phyloP scores from a whole-genome alignment of 2,888 invertebrate species.

The Coleophora flavipennella region DNA sequence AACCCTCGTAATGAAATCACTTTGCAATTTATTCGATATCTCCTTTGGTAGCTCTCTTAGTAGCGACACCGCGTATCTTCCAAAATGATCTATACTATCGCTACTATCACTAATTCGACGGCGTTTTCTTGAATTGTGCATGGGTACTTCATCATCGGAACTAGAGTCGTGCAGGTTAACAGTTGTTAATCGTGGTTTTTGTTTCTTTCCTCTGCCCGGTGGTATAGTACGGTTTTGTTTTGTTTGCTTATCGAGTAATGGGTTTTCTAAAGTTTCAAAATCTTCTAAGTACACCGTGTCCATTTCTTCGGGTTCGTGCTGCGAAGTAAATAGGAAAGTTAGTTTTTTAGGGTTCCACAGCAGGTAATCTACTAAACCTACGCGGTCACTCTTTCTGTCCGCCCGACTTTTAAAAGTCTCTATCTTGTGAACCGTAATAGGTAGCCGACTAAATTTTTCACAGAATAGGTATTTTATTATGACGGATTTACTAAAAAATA shows the following conservation, averaged over 20 bases:
- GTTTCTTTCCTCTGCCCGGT: neutral
- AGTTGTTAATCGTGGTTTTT: neutral
- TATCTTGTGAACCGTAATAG: too few species aligned
- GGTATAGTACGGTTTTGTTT: neutral
- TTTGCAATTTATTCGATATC: constrained; percentile 27
- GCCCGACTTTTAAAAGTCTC: too few species aligned
- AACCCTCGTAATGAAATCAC: constrained; percentile 26
- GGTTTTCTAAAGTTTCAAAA: constrained; percentile 11
- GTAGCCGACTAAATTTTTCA: too few species aligned
- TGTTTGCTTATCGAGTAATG: neutral
- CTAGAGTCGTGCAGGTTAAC: constrained; percentile 3
- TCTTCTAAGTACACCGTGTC: constrained; percentile 19
- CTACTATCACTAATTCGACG: too few species aligned
- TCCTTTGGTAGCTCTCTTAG: constrained; percentile 29
- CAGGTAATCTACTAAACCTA: too few species aligned
- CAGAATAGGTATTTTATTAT: too few species aligned
- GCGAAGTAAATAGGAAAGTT: too few species aligned
- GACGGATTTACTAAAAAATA: too few species aligned
- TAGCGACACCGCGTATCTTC: constrained; percentile 27
- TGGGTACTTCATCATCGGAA: constrained; percentile 15
- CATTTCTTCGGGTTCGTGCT: constrained; percentile 8
- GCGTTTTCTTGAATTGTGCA: constrained; percentile 11
- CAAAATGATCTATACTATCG: constrained; percentile 28
- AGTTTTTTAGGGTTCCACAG: too few species aligned
- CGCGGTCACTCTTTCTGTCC: too few species aligned